phyloP scores from a whole-genome alignment of 2,113 vertebrate genomes.

The Mormoops blainvillei region DNA sequence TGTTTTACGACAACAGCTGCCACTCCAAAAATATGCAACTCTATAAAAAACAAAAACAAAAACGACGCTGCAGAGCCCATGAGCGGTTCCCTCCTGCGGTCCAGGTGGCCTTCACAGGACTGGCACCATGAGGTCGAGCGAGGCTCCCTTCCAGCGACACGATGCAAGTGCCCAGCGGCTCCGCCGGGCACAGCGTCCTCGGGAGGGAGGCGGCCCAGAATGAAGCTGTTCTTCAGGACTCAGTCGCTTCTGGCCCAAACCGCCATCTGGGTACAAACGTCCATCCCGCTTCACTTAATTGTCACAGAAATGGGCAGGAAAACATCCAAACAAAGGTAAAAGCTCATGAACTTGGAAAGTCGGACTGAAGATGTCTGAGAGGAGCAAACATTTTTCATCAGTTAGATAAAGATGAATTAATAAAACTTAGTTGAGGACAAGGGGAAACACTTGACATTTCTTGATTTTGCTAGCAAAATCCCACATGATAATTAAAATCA shows the following conservation, averaged over 20 bases:
- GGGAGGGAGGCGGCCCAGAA: no score
- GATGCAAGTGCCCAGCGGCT: no score
- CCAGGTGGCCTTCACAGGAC: no score
- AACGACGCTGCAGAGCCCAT: no score
- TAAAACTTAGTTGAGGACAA: background rate
- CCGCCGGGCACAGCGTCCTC: no score
- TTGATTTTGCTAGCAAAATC: background rate
- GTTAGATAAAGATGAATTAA: background rate
- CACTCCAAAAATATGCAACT: background rate
- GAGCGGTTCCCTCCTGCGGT: no score
- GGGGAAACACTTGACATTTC: background rate
- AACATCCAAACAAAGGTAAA: background rate
- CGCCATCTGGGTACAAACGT: no score
- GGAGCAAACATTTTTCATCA: background rate
- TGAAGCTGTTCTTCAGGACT: no score
- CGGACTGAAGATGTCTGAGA: background rate
- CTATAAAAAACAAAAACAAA: background rate
- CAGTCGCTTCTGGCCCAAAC: no score
- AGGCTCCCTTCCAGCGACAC: no score
- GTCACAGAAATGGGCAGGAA: background rate
- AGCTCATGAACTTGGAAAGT: background rate
- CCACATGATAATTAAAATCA: background rate
- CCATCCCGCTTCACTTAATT: background rate
- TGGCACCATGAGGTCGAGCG: no score
- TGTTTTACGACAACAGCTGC: background rate